Conservation (phyloP, 2,113 vertebrate species). For the Choloepus hoffmanni region DNA sequence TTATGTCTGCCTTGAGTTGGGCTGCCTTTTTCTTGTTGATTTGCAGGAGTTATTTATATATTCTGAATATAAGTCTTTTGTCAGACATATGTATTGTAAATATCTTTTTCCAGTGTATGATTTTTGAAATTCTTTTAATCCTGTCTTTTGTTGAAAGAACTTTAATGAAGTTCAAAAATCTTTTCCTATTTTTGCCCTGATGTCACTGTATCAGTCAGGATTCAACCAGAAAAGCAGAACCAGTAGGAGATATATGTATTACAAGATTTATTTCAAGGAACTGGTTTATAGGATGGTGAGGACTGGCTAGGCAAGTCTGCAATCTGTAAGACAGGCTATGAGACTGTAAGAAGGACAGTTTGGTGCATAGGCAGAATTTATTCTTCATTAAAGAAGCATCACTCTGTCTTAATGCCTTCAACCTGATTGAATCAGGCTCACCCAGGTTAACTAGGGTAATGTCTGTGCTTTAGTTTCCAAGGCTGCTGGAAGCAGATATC, state of each 20-base stretch:
- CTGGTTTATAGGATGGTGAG: not conserved
- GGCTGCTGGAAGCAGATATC: too few species aligned
- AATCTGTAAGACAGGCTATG: not conserved
- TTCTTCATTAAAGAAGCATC: not conserved
- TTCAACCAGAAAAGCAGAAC: not conserved
- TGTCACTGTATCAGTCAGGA: not conserved
- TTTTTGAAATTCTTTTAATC: not conserved
- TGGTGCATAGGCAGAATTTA: not conserved
- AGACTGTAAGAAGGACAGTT: not conserved
- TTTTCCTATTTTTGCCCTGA: not conserved
- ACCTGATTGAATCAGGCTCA: not conserved
- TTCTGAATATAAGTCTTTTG: not conserved
- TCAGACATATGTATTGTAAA: not conserved
- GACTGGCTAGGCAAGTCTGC: not conserved
- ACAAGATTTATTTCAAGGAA: not conserved
- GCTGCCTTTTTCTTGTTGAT: not conserved
- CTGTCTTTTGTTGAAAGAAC: not conserved
- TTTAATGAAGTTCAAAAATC: not conserved
- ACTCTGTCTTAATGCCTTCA: not conserved
- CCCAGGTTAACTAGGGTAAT: not conserved
- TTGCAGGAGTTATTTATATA: slow-evolving; percentile 1
- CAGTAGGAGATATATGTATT: too few species aligned
- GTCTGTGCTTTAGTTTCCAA: too few species aligned
- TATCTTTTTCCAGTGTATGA: not conserved
- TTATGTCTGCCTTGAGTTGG: not conserved